Evolutionary conservation across 2,797 vertebrate genomes (phyloP).

Genomic region (Leptatherina wallacei): DNA sequence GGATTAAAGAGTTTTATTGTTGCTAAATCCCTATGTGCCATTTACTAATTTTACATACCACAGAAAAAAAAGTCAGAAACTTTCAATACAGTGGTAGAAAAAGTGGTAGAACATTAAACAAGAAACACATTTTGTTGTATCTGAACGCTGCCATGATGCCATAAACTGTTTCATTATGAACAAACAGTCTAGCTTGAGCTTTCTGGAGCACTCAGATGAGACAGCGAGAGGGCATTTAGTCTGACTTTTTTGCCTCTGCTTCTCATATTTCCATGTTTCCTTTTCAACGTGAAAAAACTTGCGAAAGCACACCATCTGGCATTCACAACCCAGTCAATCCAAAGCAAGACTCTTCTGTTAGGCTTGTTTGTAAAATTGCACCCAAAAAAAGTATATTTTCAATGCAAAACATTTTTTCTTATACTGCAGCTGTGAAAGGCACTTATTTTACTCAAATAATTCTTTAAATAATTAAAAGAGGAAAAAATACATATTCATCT

Average conservation of each 20-base stretch:
- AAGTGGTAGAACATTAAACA: no score
- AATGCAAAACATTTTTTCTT: constrained; percentile 30
- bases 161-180: constrained; percentile 21
- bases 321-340: constrained; percentile 56
- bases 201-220: constrained; percentile 29
- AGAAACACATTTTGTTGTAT: constrained; percentile 17
- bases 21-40: neutral
- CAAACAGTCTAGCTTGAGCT: constrained; percentile 35
- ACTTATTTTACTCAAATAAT: neutral
- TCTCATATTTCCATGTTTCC: constrained; percentile 53
- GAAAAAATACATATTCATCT: no score
- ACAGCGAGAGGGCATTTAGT: constrained; percentile 36
- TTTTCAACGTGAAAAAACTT: constrained; percentile 49
- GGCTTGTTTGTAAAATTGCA: constrained; percentile 60
- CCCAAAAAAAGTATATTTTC: constrained; percentile 34
- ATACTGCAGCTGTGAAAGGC: neutral
- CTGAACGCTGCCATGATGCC: constrained; percentile 9
- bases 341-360: constrained; percentile 59
- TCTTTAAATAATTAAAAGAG: no score
- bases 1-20: neutral
- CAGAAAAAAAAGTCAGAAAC: neutral
- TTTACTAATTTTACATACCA: constrained; percentile 22
- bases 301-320: constrained; percentile 68
- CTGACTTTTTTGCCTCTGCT: constrained; percentile 47
- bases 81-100: constrained; percentile 12